Evolutionary conservation across 2,888 invertebrate genomes (phyloP).

Genomic region (Phyllotreta cruciferae): DNA sequence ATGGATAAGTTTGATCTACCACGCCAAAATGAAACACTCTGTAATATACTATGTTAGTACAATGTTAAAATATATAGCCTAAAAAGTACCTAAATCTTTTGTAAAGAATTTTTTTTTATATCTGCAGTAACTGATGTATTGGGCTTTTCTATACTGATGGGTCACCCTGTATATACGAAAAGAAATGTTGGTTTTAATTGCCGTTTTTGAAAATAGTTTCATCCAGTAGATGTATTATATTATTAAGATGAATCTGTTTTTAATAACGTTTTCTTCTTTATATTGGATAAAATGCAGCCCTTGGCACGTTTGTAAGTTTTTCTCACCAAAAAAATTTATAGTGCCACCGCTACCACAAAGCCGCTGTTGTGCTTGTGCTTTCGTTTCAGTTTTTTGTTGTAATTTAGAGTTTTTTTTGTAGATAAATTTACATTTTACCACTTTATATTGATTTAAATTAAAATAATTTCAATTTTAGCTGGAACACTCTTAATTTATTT

Average conservation of each 20-base stretch:
- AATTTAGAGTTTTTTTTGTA: slow-evolving; percentile 7
- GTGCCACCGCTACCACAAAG: slow-evolving; percentile 38
- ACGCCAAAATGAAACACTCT: too few relatives aligned
- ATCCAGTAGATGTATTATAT: neutral
- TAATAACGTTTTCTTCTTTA: neutral
- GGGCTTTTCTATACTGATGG: too few relatives aligned
- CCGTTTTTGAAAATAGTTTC: slow-evolving; percentile 11
- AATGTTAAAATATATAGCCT: too few relatives aligned
- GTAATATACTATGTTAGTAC: too few relatives aligned
- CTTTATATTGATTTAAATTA: too few relatives aligned
- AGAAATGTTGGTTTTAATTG: slow-evolving; percentile 1
- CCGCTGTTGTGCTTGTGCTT: slow-evolving; percentile 35
- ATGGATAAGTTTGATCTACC: too few relatives aligned
- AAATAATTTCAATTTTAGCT: too few relatives aligned
- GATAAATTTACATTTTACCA: slow-evolving; percentile 31
- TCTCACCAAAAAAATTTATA: slow-evolving; percentile 35
- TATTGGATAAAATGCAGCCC: slow-evolving; percentile 7
- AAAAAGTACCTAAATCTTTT: too few relatives aligned
- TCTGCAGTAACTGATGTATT: too few relatives aligned
- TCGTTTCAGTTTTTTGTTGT: slow-evolving; percentile 25
- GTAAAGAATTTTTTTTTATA: too few relatives aligned
- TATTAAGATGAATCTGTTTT: slow-evolving; percentile 2
- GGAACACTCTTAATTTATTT: too few relatives aligned
- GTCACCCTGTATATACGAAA: neutral
- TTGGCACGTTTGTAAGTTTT: slow-evolving; percentile 13